Base-by-base conservation (phyloP, 2,797 vertebrate species). In the Tiaroga cobitis region DNA sequence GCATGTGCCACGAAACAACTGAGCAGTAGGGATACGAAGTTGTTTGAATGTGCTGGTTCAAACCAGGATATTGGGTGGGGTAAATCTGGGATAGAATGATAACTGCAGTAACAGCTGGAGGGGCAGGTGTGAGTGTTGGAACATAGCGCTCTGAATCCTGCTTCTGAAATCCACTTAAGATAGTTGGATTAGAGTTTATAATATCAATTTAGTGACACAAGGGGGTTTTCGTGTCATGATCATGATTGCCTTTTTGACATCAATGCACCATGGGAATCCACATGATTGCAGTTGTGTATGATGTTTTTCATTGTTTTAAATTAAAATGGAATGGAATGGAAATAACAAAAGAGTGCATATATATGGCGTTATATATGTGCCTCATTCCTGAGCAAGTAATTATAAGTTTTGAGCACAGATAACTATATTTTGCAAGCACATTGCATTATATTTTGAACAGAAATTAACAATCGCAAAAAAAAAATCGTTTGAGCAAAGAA, bases 101-200 rank as follows among this genome's bases (percentile, higher is more conserved):
- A 79, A 83, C 13, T 32, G 65, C 24, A 79, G 29, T 19, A 81
- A 86, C 84, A 81, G 75, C 77, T 84, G 79, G 74, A 75, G 43
- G 11, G 74, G 41, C 86, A 87, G 82, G 24, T 89, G 41, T 76
- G 83, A 39, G 24, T 74, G 77, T 80, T 59, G 26, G 78, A 68
- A 86, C 79, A 82, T 39, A 16, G 29, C 18, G 8, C 21, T 85
- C 76, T 73, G 65, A 85, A 80, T 83, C 85, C 21, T 56, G 73
- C 32, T 74, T 65, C 15, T 82, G 41, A 87, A 84, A 87, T 86
- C 37, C 72, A 79, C 72, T 87, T 61, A 72, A 68, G 15, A 39
- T 61, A 37, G 43, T 21, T 16, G 32, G 39, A 39, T 13, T 9
- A 15, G 26, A 70, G 37, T 81, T 83, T 59, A 80, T 83, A 83